phyloP scores from a whole-genome alignment of 2,888 invertebrate genomes.

The Philonicus albiceps region DNA sequence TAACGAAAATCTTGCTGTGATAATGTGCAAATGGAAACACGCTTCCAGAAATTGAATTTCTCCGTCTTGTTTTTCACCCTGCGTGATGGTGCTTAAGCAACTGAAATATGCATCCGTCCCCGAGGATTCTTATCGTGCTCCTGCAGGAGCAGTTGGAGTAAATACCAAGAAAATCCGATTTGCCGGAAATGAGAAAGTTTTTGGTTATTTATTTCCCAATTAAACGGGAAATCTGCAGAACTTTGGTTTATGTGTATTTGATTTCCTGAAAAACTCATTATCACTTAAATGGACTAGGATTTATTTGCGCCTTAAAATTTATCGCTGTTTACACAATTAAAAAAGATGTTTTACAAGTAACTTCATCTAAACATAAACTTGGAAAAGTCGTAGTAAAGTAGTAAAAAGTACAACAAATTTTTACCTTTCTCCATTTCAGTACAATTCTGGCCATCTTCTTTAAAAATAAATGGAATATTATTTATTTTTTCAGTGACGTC shows the following conservation, averaged over 20 bases:
- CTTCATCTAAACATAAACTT: not conserved
- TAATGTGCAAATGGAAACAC: conserved; percentile 44
- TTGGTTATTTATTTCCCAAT: conserved; percentile 33
- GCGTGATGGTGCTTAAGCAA: conserved; percentile 30
- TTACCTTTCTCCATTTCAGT: not conserved
- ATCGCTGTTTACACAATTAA: not conserved
- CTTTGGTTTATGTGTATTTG: not conserved
- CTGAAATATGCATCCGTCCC: conserved; percentile 2
- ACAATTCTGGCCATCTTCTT: no score
- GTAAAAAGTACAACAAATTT: not conserved
- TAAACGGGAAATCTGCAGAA: conserved; percentile 2
- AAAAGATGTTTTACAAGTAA: not conserved
- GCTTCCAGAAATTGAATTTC: conserved; percentile 42
- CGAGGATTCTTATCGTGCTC: not conserved
- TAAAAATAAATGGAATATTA: no score
- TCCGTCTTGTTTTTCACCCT: conserved; percentile 27
- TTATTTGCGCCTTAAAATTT: not conserved
- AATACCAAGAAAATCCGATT: conserved; percentile 23
- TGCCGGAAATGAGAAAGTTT: conserved; percentile 19
- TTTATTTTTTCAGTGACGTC: no score
- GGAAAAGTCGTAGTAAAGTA: no score
- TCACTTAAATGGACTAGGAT: not conserved
- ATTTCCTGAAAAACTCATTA: not conserved
- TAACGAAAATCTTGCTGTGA: conserved; percentile 36
- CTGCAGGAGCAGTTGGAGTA: not conserved